Evolutionary conservation across 2,797 vertebrate species (phyloP), one percentile per base, ranked within the genome.

Genomic region (Rhabdomys pumilio): DNA sequence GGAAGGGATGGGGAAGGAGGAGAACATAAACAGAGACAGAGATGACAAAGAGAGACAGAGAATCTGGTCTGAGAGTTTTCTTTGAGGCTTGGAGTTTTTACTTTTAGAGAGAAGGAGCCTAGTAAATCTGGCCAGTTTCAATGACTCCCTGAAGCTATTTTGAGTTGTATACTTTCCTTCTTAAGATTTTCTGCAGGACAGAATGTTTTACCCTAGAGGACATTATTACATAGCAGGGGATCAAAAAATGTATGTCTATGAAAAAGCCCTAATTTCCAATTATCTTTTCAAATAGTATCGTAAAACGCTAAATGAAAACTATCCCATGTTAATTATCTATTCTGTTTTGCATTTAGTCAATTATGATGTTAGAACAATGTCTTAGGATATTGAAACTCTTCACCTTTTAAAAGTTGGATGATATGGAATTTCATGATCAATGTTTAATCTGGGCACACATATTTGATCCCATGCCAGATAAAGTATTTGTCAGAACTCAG

Each of bases 261-360:
- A n/a, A 65, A 63, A 85, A 34, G 24, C 29, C 29, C 34, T 9
- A 50, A 50, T 6, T 5, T 2, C 12, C 24, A 67, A 29, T 29
- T 9, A 31, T 26, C 38, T 34, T 65, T 84, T 47, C 22, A 65
- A 63, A 65, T 47, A 38, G 13, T 44, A 47, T 44, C 8, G 31
- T 44, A 84, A 80, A 79, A 79, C 14, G 12, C 10, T 57, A n/a
- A 57, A 53, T 17, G 17, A 86, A 75, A 92, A 84, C 1, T 55
- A 75, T 15, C 11, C 12, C 13, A 53, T n/a, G 11, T 44, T 93
- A n/a, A 84, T 13, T 26, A 59, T 50, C 4, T 57, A n/a, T 83
- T 73, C 12, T 80, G 13, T 79, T 95, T 73, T 93, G 31, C 0
- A 63, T 61, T 92, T 89, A 81, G 26, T 73, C 11, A 92, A 89